Evolutionary conservation across 2,113 vertebrate genomes (phyloP).

Genomic region (Anguilla japonica): DNA sequence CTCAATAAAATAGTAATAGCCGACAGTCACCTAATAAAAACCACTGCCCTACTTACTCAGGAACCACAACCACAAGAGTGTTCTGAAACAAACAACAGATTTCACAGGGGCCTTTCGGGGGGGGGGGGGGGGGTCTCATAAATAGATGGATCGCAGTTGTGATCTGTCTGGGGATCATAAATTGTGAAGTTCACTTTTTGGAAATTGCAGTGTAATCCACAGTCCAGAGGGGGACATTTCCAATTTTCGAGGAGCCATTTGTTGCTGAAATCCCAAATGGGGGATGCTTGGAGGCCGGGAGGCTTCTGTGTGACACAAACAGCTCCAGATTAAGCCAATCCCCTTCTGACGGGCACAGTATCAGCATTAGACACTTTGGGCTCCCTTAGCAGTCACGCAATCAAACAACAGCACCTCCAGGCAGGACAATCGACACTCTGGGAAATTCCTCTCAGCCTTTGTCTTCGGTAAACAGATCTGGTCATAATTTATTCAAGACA

Average conservation of each 20-base stretch:
- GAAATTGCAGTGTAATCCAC: neutral
- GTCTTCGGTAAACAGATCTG: conserved; percentile 59
- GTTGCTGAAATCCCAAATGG: neutral
- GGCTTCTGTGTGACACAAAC: neutral
- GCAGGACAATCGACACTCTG: conserved; percentile 56
- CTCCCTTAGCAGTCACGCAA: neutral
- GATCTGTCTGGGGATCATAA: neutral
- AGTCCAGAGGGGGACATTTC: neutral
- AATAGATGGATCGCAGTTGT: neutral
- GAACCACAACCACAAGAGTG: neutral
- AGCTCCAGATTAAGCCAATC: neutral
- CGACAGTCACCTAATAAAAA: neutral
- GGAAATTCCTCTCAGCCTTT: conserved; percentile 51
- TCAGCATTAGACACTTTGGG: neutral
- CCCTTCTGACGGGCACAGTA: neutral
- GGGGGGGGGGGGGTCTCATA: neutral
- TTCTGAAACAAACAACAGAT: neutral
- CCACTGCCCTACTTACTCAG: neutral
- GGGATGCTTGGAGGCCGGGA: neutral
- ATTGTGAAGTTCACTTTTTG: neutral
- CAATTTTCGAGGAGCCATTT: neutral
- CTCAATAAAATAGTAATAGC: neutral
- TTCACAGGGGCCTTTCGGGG: neutral
- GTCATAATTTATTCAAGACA: conserved; percentile 53
- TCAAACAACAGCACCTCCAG: conserved; percentile 8